Evolutionary conservation across 1,140 invertebrate genomes (phyloP), one percentile per base, ranked within the genome.

Genomic region (Sitobion miscanthi): DNA sequence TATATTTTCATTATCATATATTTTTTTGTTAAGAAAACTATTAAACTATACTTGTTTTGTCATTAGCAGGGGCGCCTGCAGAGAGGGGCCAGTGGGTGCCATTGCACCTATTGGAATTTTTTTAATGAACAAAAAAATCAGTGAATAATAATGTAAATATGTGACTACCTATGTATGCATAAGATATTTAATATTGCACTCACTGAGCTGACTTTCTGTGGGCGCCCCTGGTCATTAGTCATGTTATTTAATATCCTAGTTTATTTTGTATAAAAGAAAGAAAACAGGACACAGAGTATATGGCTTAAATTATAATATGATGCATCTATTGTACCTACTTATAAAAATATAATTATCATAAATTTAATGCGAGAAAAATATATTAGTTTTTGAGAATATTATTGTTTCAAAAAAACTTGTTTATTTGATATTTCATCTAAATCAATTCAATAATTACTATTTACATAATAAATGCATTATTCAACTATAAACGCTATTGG

Each of bases 31-130:
- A 57, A 54, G 25, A 54, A 54, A 89, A 35, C 49, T 89, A 89
- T 89, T 89, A 89, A 89, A 89, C 23, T 89, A 89, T 89, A 86
- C 45, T 89, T 89, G 23, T 89, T 89, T 89, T 83, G 82, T 83
- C 45, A 45, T 38, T 38, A 38, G 38, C 38, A 38, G 38, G 38
- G 38, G 38, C 38, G 1, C 38, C 38, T 38, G 38, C 38, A 38
- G 38, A 38, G 38, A 38, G 38, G 1, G 38, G 38, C 38, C 38
- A 38, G 38, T 38, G 38, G 38, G 38, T 38, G 38, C 38, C 38
- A 38, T 38, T 38, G 38, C 2, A 38, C 38, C 38, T 38, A 38
- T 2, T 38, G 38, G 38, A 38, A 38, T 38, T 38, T 38, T 38
- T 38, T 38, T 38, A 38, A 38, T 38, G 38, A 38, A 38, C 2